These are phyloP conservation scores for Archilochus colubris DNA, from an alignment of 2,113 vertebrate genomes.

Conservation along the genomic window DNA sequence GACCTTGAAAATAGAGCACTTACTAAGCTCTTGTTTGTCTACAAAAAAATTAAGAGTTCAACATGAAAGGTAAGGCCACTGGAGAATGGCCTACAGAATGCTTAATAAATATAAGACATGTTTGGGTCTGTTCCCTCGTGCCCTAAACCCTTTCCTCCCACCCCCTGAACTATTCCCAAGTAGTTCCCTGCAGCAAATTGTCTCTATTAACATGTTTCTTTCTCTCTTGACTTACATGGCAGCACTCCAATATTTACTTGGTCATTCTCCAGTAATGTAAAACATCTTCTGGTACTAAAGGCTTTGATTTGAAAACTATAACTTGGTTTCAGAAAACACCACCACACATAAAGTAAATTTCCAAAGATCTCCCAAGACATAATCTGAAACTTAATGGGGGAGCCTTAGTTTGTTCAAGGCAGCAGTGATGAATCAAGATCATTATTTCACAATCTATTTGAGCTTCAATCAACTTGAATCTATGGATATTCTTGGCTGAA, in stretches of 20 bases:
- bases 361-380: neutral
- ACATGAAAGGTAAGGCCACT: conserved; percentile 26
- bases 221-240: conserved; percentile 10
- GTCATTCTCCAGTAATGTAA: conserved; percentile 32
- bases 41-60: neutral
- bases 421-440: neutral
- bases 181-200: conserved; percentile 29
- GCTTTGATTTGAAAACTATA: neutral
- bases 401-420: neutral
- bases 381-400: neutral
- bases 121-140: conserved; percentile 25
- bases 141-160: conserved; percentile 26
- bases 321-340: neutral
- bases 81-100: neutral
- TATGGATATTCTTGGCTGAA: conserved; percentile 9
- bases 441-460: neutral
- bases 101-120: conserved; percentile 9
- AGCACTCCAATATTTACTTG: conserved; percentile 33
- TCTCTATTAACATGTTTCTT: neutral
- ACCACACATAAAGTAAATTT: neutral
- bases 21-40: conserved; percentile 32
- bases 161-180: neutral
- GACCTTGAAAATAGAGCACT: conserved; percentile 12
- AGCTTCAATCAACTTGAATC: conserved; percentile 12
- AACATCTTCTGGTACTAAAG: neutral